Base-by-base conservation (phyloP, 35 echinoderm and acorn worm genomes). In the Heliocidaris tuberculata region DNA sequence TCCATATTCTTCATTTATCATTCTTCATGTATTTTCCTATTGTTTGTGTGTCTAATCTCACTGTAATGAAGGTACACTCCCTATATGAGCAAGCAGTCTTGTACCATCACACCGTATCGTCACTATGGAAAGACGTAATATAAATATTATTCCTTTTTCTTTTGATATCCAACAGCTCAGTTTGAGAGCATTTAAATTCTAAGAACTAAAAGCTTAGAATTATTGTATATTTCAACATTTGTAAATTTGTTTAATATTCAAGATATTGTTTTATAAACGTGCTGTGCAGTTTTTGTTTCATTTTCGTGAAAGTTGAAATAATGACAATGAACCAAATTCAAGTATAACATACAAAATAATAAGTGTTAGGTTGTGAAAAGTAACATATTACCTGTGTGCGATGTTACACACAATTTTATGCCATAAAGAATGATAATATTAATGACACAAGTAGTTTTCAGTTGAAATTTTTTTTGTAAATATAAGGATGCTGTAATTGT, bases 31-130 rank as follows among this genome's bases (percentile, higher is more conserved):
- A 4, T 87, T 32, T 89, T n/a, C 47, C 12, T 89, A 89, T 42
- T n/a, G 15, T 42, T 32, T 89, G 31, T 89, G 31, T 42, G 0
- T 89, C 31, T 13, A 2, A 29, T 11, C 30, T 89, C 31, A 4
- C 16, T 48, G 31, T 1, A 15, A 42, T 48, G 31, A 89, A 89
- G 87, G 87, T 42, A 24, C 87, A 89, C 13, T 32, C 31, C 31
- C 31, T 89, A 30, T 89, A 89, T 17, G 31, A 89, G 87, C 87
- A 89, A 89, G 87, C 87, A 13, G 87, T 89, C 8, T 31, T 89
- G 9, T 89, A 42, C 31, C 31, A 89, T 31, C 87, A 89, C 47
- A 42, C 47, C 7, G 87, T 16, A 7, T 48, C 87, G 1, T 24
- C 31, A 0, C 32, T 89, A 2, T 89, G 87, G 87, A 89, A 48